Evolutionary conservation across 2,888 invertebrate species (phyloP).

Genomic region (Elmis aenea): DNA sequence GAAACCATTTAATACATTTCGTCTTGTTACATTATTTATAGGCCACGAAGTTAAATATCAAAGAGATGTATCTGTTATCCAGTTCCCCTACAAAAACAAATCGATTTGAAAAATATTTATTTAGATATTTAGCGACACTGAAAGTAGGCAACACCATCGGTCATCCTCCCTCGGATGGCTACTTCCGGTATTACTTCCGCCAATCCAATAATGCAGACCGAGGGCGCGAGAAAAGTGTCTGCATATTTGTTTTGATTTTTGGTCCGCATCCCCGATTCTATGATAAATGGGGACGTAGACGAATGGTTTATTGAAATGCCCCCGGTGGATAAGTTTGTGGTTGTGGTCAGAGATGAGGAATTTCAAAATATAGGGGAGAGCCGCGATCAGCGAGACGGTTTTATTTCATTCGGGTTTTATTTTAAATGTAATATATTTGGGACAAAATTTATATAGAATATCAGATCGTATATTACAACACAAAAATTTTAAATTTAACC

Average conservation of each 20-base stretch:
- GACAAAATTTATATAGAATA: no score
- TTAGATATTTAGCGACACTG: constrained; percentile 30
- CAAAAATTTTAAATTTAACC: no score
- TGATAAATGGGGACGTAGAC: constrained; percentile 43
- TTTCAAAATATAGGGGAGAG: constrained; percentile 15
- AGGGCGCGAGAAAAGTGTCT: constrained; percentile 38
- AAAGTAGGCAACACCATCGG: constrained; percentile 34
- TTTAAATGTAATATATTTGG: no score
- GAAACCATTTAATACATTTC: no score
- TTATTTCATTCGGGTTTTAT: no score
- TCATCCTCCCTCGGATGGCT: constrained; percentile 33
- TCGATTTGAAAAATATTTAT: constrained; percentile 35
- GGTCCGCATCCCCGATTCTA: constrained; percentile 34
- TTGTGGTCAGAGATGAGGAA: constrained; percentile 23
- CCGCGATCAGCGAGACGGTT: no score
- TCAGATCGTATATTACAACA: no score
- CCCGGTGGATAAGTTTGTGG: constrained; percentile 37
- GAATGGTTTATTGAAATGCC: constrained; percentile 46
- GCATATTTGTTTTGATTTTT: constrained; percentile 47
- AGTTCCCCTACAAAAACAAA: constrained; percentile 21
- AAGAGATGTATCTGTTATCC: constrained; percentile 20
- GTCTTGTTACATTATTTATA: no score
- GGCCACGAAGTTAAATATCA: no score
- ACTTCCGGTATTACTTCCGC: constrained; percentile 38
- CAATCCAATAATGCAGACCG: constrained; percentile 37